Conservation (phyloP, 1,140 invertebrate species). For the Thereuonema tuberculata region DNA sequence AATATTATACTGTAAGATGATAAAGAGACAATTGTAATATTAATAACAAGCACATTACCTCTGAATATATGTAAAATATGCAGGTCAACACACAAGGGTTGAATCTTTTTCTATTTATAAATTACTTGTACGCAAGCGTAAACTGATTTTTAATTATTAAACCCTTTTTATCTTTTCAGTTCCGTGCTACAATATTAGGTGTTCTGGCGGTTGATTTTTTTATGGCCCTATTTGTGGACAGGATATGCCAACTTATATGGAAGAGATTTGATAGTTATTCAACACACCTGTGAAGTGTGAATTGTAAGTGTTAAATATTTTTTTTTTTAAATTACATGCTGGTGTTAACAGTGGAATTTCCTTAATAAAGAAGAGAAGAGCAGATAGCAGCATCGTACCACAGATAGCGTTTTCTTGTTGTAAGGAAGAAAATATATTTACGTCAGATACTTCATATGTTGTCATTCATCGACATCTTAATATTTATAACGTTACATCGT, state of each 20-base stretch:
- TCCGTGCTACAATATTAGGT: conserved; percentile 60
- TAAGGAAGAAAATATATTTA: no score
- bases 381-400: no score
- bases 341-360: no score
- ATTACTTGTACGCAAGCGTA: background rate
- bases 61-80: background rate
- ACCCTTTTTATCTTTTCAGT: conserved; percentile 48
- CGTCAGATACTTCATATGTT: no score
- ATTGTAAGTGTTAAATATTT: no score
- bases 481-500: no score
- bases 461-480: no score
- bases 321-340: no score
- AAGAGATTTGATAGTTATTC: no score
- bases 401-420: no score
- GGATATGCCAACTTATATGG: conserved; percentile 76
- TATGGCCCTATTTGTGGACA: conserved; percentile 66
- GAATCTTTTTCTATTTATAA: background rate
- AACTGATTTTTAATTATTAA: background rate
- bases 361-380: no score
- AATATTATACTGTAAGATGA: background rate
- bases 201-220: conserved; percentile 68
- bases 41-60: background rate
- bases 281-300: no score
- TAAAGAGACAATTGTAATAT: background rate
- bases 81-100: background rate